Evolutionary conservation across 2,113 vertebrate species (phyloP).

Genomic region (Tachuris rubrigastra): DNA sequence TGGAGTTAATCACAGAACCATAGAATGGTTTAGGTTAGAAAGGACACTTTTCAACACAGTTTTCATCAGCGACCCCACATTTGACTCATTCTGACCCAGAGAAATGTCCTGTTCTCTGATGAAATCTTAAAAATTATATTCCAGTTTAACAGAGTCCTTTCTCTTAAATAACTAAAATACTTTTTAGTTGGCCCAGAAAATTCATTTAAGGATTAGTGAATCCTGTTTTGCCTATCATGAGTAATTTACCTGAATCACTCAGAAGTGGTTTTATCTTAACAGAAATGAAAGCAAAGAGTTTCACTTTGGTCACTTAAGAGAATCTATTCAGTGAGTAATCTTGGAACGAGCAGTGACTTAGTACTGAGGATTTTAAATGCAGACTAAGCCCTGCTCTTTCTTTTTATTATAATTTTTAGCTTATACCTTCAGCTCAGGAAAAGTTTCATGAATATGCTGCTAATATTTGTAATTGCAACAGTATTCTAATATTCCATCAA

Average conservation of each 20-base stretch:
- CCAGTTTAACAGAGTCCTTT: neutral
- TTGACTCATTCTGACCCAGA: neutral
- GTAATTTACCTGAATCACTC: slow-evolving; percentile 25
- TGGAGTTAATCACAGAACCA: neutral
- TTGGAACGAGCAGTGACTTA: neutral
- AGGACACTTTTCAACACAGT: neutral
- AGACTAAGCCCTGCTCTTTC: neutral
- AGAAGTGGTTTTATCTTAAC: slow-evolving; percentile 9
- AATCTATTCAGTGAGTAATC: slow-evolving; percentile 10
- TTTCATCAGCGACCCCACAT: neutral
- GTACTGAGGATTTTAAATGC: slow-evolving; percentile 8
- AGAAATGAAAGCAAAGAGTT: slow-evolving; percentile 13
- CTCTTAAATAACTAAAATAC: neutral
- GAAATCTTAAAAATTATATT: neutral
- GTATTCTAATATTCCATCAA: neutral
- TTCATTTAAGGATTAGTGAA: slow-evolving; percentile 46
- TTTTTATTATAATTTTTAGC: slow-evolving; percentile 8
- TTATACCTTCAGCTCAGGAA: slow-evolving; percentile 1
- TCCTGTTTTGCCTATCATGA: slow-evolving; percentile 20
- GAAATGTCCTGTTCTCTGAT: neutral
- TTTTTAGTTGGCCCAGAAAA: neutral
- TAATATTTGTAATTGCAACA: slow-evolving; percentile 16
- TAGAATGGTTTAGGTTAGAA: neutral
- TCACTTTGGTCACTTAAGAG: slow-evolving; percentile 4
- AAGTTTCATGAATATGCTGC: neutral